Base-by-base conservation (phyloP, 2,888 invertebrate genomes). In the Cordilura impudica region DNA sequence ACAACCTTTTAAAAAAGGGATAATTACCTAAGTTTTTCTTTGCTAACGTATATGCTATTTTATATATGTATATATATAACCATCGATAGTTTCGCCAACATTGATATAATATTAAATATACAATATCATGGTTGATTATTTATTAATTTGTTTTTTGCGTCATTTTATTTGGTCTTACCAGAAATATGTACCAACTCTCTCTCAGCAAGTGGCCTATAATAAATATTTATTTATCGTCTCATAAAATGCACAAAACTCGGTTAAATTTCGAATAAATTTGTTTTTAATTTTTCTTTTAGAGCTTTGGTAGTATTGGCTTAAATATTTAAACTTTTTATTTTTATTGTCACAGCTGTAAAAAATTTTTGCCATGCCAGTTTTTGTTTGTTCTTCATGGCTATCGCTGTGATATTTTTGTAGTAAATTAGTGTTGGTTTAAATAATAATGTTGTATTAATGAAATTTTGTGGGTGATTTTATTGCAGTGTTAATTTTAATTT, bases 401-500 rank as follows among this genome's bases (percentile, higher is more conserved):
- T 29, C n/a, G 58, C 26, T 43, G 43, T 58, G 66, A 73, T n/a
- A n/a, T 43, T 51, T 49, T 39, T 43, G 45, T 45, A 51, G 31
- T 73, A 66, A 73, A 66, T 43, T 51, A 23, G 29, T 54, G 39
- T 47, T 23, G 12, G 5, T 31, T 18, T 18, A 31, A 54, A 51
- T 31, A 31, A 51, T 10, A 19, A 18, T 29, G 58, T 65, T 7
- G 16, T 39, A 39, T 14, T 56, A 47, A 69, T 69, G 54, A 75
- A 66, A 63, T 75, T 75, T 75, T 75, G 71, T 74, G 21, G 58
- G 66, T 53, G 39, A 58, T 67, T 79, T 75, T 71, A 69, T 73
- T 60, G 10, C 4, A 29, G 61, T 71, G 79, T 79, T 75, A 79
- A 79, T 75, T 75, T 67, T 79, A 53, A 73, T 65, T 78, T 51